Conservation (phyloP, 2,888 invertebrate genomes). For the Rotaria socialis region DNA sequence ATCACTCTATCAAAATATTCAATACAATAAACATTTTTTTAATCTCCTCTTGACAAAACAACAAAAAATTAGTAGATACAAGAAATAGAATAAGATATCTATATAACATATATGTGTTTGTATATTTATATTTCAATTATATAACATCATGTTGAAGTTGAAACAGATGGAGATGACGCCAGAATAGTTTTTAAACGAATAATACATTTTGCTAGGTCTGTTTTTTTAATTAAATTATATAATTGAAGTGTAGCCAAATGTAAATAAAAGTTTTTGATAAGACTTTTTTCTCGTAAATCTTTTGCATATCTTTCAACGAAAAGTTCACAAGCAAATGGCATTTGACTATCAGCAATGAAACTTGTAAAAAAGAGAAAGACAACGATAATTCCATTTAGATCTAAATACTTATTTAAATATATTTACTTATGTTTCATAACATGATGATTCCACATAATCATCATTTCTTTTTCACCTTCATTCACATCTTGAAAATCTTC, state of each 20-base stretch:
- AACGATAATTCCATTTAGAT: too few relatives aligned
- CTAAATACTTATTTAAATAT: background rate
- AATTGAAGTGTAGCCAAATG: constrained; percentile 43
- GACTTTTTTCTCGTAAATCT: constrained; percentile 37
- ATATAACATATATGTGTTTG: background rate
- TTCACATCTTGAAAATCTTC: constrained; percentile 47
- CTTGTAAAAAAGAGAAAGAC: background rate
- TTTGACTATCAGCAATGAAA: constrained; percentile 45
- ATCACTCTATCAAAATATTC: background rate
- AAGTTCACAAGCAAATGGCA: constrained; percentile 37
- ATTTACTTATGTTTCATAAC: constrained; percentile 32
- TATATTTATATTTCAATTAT: background rate
- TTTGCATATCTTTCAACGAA: constrained; percentile 40
- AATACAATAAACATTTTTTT: background rate
- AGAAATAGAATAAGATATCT: background rate
- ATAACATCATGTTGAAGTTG: background rate
- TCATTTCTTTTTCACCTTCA: constrained; percentile 47
- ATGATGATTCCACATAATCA: constrained; percentile 47
- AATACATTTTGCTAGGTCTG: constrained; percentile 36
- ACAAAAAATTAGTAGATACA: background rate
- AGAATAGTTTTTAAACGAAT: constrained; percentile 6
- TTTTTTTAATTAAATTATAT: constrained; percentile 40
- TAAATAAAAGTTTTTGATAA: constrained; percentile 43
- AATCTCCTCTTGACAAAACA: background rate
- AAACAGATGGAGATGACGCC: background rate